Base-by-base conservation (phyloP, 2,113 vertebrate genomes). In the Alectura lathami region DNA sequence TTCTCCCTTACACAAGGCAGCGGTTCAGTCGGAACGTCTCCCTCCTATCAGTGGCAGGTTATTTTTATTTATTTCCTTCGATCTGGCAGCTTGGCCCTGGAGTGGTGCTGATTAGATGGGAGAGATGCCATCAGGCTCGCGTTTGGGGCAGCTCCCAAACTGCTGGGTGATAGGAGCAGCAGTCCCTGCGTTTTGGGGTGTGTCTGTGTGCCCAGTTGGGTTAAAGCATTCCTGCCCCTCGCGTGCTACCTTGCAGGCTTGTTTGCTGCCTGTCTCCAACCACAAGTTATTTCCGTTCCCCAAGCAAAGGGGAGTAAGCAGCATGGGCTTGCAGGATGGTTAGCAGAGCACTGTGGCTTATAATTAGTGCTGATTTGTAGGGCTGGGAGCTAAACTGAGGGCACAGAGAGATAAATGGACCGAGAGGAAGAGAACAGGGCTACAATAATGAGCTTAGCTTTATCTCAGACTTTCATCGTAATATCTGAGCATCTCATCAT, bases 361-460 rank as follows among this genome's bases (percentile, higher is more conserved):
- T 42, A 42, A 3, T 47, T 27, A 51, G 36, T 42, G 42, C 2
- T 3, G 53, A 68, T 48, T 77, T 62, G 38, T n/a, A 57, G 75
- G 54, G 18, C 43, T 93, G 60, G 66, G 75, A 88, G 43, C 75
- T 73, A 38, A 78, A 48, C 59, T 38, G 59, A 47, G 80, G 69
- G 38, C 43, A 64, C 43, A 5, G 64, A 29, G 66, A 40, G 54
- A 63, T 18, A 53, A 69, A 24, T 30, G 32, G 75, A 21, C 30
- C 1, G 0, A 53, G 50, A 16, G 30, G 56, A 70, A 54, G 38
- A 63, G 53, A 66, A 51, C 4, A 23, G 57, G 56, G 72, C 67
- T 83, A 34, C 83, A 93, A 62, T 70, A 78, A 83, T 38, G 18
- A 79, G 60, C 66, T 82, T 73, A 50, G n/a, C 30, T 85, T 88